Evolutionary conservation across 1,140 invertebrate genomes (phyloP), one percentile per base, ranked within the genome.

Genomic region (Drosophila auraria): DNA sequence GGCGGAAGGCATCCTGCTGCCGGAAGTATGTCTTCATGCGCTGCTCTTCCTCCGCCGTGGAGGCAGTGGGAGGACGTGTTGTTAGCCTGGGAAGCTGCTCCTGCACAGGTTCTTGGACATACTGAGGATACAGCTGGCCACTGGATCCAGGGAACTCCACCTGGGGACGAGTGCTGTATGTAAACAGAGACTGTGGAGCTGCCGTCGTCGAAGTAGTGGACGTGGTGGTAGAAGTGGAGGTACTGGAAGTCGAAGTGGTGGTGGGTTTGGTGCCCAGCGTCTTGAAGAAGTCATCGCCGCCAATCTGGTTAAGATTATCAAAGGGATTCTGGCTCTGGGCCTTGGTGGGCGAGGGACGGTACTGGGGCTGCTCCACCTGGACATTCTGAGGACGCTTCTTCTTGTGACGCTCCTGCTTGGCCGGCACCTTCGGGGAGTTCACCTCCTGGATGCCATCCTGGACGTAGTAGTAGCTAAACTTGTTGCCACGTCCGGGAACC

Each of bases 11-110:
- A 33, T 93, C 87, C 60, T 93, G 92, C 62, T 93, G 83, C 2
- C 91, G 92, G 89, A 82, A 93, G 73, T 93, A 93, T 14, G 91
- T 81, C 65, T 93, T 93, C 92, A 93, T 93, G 42, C 81, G 90
- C 8, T 73, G 80, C 58, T 93, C 91, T 20, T 93, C 91, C 45
- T 79, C 71, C 0, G 42, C 66, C 0, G 76, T 92, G 4, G 56
- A 77, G 5, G 57, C 45, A 0, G 72, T 68, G 6, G 91, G 79
- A 0, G 86, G 87, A 2, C 87, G 74, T 2, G 87, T 93, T 0
- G 91, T 92, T 5, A 91, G 61, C 0, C 84, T 72, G 7, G 84
- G 87, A 17, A 78, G 61, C 1, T 47, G 82, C 42, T 91, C 84
- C 57, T 90, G 71, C 0, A 66, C 23, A 0, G 74, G 79, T 1